Evolutionary conservation across 2,888 invertebrate species (phyloP).

Genomic region (Digitonthophagus gazella): DNA sequence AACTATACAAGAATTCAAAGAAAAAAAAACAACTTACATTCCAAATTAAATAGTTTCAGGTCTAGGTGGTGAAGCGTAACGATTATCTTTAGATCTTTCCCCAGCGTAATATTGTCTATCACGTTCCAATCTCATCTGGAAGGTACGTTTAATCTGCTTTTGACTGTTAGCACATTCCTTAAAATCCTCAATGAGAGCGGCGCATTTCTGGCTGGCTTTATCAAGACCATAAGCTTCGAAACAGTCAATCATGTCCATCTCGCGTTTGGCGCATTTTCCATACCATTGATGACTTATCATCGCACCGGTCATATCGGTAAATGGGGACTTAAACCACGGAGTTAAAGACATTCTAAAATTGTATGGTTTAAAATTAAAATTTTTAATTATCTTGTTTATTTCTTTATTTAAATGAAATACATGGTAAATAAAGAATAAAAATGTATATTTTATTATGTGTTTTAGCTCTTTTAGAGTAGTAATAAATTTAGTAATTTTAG

Average conservation of each 20-base stretch:
- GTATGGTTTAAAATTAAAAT: no score
- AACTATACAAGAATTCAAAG: slow-evolving; percentile 12
- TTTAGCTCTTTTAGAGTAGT: not conserved
- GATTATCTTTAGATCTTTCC: slow-evolving; percentile 56
- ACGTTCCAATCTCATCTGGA: slow-evolving; percentile 64
- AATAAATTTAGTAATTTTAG: not conserved
- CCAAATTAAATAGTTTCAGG: slow-evolving; percentile 58
- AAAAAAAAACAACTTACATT: slow-evolving; percentile 13
- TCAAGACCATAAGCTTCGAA: slow-evolving; percentile 76
- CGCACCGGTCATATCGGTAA: slow-evolving; percentile 69
- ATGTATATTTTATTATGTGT: no score
- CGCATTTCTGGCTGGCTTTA: slow-evolving; percentile 64
- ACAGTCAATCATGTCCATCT: slow-evolving; percentile 72
- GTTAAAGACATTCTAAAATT: slow-evolving; percentile 57
- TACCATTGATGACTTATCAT: slow-evolving; percentile 64
- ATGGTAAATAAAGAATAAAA: no score
- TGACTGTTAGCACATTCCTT: slow-evolving; percentile 64
- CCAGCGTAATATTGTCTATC: slow-evolving; percentile 60
- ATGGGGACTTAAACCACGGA: slow-evolving; percentile 67
- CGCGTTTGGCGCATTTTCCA: slow-evolving; percentile 65
- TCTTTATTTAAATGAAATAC: no score
- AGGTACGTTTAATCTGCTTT: slow-evolving; percentile 62
- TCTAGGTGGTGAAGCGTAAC: slow-evolving; percentile 56
- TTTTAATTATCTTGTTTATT: no score
- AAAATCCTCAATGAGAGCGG: slow-evolving; percentile 63